These are phyloP conservation scores for Carcina quercana DNA, from an alignment of 2,888 invertebrate species.

Conservation along the genomic window DNA sequence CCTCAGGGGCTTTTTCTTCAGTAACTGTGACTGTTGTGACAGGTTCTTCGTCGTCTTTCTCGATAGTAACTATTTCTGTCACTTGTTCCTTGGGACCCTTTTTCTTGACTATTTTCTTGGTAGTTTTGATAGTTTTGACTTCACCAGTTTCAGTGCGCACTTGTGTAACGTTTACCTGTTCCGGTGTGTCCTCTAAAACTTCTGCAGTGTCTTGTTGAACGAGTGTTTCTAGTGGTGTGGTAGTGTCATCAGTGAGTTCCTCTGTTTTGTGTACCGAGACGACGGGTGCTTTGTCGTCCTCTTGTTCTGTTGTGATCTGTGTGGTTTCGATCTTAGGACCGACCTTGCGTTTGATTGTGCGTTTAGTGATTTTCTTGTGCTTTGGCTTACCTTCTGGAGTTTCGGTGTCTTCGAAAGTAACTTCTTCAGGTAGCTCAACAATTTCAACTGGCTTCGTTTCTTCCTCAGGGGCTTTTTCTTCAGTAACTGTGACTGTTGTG, in stretches of 20 bases:
- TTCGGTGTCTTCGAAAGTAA: constrained; percentile 24
- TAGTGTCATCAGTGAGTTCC: constrained; percentile 13
- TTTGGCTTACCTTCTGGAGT: constrained; percentile 36
- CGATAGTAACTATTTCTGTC: constrained; percentile 51
- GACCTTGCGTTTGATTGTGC: constrained; percentile 53
- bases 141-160: constrained; percentile 15
- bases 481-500: constrained; percentile 33
- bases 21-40: constrained; percentile 31
- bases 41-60: constrained; percentile 40
- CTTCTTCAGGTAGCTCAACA: constrained; percentile 33
- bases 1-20: constrained; percentile 32
- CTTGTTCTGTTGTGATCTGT: constrained; percentile 10
- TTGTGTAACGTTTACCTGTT: constrained; percentile 14
- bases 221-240: constrained; percentile 15
- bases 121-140: constrained; percentile 24
- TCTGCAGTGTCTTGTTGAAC: constrained; percentile 6
- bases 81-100: constrained; percentile 51
- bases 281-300: constrained; percentile 18
- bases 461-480: constrained; percentile 32
- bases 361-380: constrained; percentile 43
- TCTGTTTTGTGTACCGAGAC: constrained; percentile 25
- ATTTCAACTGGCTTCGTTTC: constrained; percentile 13
- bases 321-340: constrained; percentile 28
- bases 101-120: constrained; percentile 52
- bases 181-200: constrained; percentile 26